Evolutionary conservation across 2,797 vertebrate genomes (phyloP), one percentile per base, ranked within the genome.

Genomic region (Macroramphosus scolopax): DNA sequence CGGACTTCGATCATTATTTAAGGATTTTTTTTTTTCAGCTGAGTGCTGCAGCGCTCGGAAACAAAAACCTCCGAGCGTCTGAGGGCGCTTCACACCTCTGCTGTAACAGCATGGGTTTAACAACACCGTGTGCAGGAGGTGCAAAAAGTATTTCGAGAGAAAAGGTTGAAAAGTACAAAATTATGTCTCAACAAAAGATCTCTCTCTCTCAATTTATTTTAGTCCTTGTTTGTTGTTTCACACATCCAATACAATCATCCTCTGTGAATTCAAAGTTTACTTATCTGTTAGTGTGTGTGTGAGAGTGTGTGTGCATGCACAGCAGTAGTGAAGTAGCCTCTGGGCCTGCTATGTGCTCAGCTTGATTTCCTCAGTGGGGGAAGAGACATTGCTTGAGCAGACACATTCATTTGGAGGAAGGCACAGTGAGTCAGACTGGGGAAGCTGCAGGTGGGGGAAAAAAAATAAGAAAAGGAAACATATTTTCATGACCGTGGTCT

Each of bases 381-480:
- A 22, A 34, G 67, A 73, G 68, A 59, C 59, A 60, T 17, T 47
- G 63, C 63, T 63, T 9, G 29, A 75, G 32, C 56, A 70, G 71
- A 73, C 72, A 57, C 55, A 69, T 68, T 82, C 69, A 80, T 74
- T 59, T 64, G 57, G 78, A 76, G 72, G 43, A 15, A 48, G 64
- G 64, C 65, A 26, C 61, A 15, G 34, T 28, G 61, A 76, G 41
- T 72, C 35, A 66, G 64, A 30, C 54, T 18, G 24, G 17, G 61
- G 51, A 62, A 46, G 62, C 68, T 71, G 69, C 78, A 82, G 78
- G 80, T 82, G 55, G 25, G 12, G 7, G 32, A 16, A 45, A 45
- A 11, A 37, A 56, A 47, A 47, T 51, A 24, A 10, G 16, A 20
- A 34, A 41, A 57, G 11, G 13, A 65, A 74, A 76, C 58, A 62